These are phyloP conservation scores for Zelleria hepariella DNA, from an alignment of 2,888 invertebrate species.

Conservation along the genomic window DNA sequence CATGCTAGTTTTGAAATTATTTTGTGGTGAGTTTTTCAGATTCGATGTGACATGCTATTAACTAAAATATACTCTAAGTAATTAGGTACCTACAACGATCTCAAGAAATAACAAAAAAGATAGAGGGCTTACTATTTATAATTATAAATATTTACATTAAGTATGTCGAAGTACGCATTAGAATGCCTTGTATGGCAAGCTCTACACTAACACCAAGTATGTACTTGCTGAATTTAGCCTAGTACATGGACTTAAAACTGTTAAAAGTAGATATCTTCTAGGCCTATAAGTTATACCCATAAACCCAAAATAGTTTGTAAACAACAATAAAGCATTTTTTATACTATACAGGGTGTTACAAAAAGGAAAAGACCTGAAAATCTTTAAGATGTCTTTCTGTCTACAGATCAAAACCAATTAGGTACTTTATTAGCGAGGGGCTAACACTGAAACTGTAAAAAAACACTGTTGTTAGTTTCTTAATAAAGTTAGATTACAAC, in stretches of 20 bases:
- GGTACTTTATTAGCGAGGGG: too few relatives aligned
- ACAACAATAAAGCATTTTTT: too few relatives aligned
- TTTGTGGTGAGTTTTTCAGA: not conserved
- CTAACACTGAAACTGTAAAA: too few relatives aligned
- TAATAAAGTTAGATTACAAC: too few relatives aligned
- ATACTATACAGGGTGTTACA: too few relatives aligned
- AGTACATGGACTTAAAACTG: not conserved
- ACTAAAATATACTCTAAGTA: not conserved
- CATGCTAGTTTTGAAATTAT: not conserved
- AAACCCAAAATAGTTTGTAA: too few relatives aligned
- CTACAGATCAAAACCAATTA: too few relatives aligned
- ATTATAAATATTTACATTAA: not conserved
- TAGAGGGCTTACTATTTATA: not conserved
- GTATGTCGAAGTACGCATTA: not conserved
- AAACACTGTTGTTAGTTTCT: too few relatives aligned
- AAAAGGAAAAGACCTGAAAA: too few relatives aligned
- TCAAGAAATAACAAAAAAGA: not conserved
- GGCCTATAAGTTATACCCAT: not conserved
- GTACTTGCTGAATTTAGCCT: not conserved
- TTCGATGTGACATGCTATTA: not conserved
- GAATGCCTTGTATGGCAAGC: not conserved
- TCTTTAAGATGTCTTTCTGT: too few relatives aligned
- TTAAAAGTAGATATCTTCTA: not conserved
- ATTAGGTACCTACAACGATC: not conserved
- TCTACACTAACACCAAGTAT: not conserved